These are phyloP conservation scores for Ectemnius lituratus DNA, from an alignment of 2,888 invertebrate genomes.

Conservation along the genomic window DNA sequence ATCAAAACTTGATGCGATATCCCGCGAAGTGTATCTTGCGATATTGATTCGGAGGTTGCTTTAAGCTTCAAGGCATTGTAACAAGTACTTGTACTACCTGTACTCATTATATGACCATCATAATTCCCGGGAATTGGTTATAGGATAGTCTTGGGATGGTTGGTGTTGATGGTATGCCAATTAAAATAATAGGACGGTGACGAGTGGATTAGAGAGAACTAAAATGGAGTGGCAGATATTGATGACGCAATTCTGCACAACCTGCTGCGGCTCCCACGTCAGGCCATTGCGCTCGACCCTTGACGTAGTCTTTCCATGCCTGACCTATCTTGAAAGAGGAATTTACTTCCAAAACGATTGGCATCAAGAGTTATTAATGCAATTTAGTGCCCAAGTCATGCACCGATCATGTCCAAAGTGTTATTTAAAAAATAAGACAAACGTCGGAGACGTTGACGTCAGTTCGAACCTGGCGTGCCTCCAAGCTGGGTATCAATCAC, in stretches of 20 bases:
- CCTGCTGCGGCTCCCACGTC: slow-evolving; percentile 34
- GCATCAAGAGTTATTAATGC: slow-evolving; percentile 39
- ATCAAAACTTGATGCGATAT: too few relatives aligned
- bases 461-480: not conserved
- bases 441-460: not conserved
- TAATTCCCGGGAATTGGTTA: too few relatives aligned
- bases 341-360: slow-evolving; percentile 46
- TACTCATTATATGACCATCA: too few relatives aligned
- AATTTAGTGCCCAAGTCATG: slow-evolving; percentile 15
- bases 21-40: too few relatives aligned
- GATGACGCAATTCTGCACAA: slow-evolving; percentile 42
- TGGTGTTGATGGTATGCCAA: too few relatives aligned
- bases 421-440: not conserved
- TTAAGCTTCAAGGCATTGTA: too few relatives aligned
- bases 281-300: slow-evolving; percentile 41
- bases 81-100: too few relatives aligned
- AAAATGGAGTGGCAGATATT: slow-evolving; percentile 12
- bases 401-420: slow-evolving; percentile 12
- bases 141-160: too few relatives aligned
- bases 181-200: too few relatives aligned
- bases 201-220: not conserved
- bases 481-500: too few relatives aligned
- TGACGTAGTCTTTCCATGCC: slow-evolving; percentile 20
- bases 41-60: too few relatives aligned
- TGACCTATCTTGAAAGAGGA: slow-evolving; percentile 39